Conservation (phyloP, 2,797 vertebrate genomes). For the Cottoperca gobio region DNA sequence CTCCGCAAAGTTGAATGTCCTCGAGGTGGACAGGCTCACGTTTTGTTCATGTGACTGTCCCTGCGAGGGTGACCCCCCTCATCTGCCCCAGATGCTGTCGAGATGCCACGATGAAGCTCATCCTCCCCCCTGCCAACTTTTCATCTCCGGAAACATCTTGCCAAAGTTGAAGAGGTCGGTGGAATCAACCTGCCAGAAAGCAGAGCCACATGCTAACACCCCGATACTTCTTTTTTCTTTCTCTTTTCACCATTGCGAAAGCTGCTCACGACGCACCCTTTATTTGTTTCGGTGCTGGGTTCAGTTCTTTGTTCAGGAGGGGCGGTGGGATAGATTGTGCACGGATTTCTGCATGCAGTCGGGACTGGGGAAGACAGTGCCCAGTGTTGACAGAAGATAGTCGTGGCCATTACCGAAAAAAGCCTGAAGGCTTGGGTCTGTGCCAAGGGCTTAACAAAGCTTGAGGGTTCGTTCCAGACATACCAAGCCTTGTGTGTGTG, state of each 20-base stretch:
- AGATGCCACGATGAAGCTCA: conserved; percentile 61
- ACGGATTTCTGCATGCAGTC: conserved; percentile 53
- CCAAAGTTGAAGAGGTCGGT: conserved; percentile 61
- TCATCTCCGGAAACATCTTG: conserved; percentile 64
- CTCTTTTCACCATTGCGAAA: conserved; percentile 37
- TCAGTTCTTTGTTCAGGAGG: conserved; percentile 34
- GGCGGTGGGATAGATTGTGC: conserved; percentile 42
- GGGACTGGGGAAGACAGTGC: conserved; percentile 32
- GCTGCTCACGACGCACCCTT: conserved; percentile 50
- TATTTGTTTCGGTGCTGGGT: conserved; percentile 53
- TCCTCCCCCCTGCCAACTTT: conserved; percentile 32
- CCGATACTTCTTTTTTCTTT: neutral
- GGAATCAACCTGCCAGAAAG: conserved; percentile 40
- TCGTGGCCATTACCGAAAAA: conserved; percentile 56
- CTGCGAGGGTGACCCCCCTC: conserved; percentile 21
- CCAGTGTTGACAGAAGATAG: conserved; percentile 48
- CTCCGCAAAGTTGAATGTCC: conserved; percentile 69
- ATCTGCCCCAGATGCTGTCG: conserved; percentile 51
- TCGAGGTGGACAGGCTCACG: conserved; percentile 41
- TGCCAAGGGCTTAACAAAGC: conserved; percentile 73
- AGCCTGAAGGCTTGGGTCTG: conserved; percentile 59
- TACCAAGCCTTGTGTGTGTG: conserved; percentile 62
- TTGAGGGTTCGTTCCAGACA: conserved; percentile 63
- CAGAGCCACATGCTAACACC: conserved; percentile 41
- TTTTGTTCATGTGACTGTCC: conserved; percentile 42